These are phyloP conservation scores for Lutraria rhynchaena DNA, from an alignment of 1,140 invertebrate genomes.

Conservation along the genomic window DNA sequence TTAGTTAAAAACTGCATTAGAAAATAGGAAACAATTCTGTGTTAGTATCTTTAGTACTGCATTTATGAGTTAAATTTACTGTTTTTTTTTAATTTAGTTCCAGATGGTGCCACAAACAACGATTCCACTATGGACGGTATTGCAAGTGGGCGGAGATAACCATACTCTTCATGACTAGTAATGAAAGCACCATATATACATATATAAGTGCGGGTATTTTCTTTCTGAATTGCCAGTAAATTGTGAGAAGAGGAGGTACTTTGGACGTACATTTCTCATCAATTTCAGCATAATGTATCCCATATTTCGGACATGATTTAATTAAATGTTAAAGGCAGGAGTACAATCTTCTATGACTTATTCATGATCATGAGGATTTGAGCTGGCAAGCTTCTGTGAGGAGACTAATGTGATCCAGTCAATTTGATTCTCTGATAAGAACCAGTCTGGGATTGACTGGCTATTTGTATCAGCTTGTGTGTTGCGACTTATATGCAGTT, in stretches of 20 bases:
- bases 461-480: no score
- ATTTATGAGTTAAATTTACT: no score
- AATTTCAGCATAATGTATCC: no score
- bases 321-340: background rate
- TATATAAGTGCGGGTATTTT: background rate
- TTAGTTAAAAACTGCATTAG: no score
- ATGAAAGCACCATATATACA: background rate
- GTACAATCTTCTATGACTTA: background rate
- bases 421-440: no score
- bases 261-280: no score
- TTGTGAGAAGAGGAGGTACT: background rate
- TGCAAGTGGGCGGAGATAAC: slow-evolving; percentile 43
- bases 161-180: background rate
- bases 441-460: no score
- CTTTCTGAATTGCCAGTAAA: background rate
- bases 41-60: no score
- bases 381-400: no score
- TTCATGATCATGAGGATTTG: no score
- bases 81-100: slow-evolving; percentile 57
- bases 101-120: slow-evolving; percentile 68
- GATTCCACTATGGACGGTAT: slow-evolving; percentile 64
- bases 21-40: no score
- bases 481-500: slow-evolving; percentile 2
- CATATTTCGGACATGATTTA: background rate
- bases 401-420: no score